Base-by-base conservation (phyloP, 2,888 invertebrate species). In the Margaritifera margaritifera region DNA sequence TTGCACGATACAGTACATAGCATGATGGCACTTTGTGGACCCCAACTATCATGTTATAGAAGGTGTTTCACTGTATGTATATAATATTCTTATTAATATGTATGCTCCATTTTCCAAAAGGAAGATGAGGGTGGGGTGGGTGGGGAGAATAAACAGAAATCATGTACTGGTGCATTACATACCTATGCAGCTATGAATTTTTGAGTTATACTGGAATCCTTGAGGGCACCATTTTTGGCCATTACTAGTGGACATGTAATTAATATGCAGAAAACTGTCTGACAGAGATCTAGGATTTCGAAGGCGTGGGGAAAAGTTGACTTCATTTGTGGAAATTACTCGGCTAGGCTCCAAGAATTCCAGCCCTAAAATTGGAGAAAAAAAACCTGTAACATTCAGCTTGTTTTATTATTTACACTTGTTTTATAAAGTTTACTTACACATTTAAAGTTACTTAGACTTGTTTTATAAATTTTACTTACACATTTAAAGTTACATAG, bases 341-440 rank as follows among this genome's bases (percentile, higher is more conserved):
- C 73, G 72, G 56, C 76, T 77, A 60, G 83, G 82, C 69, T 83
- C 82, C 74, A 85, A 71, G 74, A 80, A 85, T 70, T 84, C 84
- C 65, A 85, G 72, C 68, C 84, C 85, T 85, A 80, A 70, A 85
- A 84, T 71, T 75, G 74, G 42, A 42, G 42, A 42, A 42, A 42
- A 42, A 42, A 42, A 42, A 2, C n/a, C n/a, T n/a, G n/a, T 42
- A 15, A 42, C 11, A 42, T 42, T 42, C 15, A 42, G 15, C 42
- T 42, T 15, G 42, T 15, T 42, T 42, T 42, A 42, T 42, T 3
- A 42, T 15, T 42, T 42, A 31, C 31, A 31, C 6, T 8, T 31
- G 15, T 42, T 42, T 42, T 42, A 42, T 42, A 42, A 42, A 42
- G 11, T 42, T 42, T 42, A 42, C 15, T 42, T 15, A 42, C 42